phyloP scores from a whole-genome alignment of 2,797 vertebrate species.

The Ctenosaura bakeri region DNA sequence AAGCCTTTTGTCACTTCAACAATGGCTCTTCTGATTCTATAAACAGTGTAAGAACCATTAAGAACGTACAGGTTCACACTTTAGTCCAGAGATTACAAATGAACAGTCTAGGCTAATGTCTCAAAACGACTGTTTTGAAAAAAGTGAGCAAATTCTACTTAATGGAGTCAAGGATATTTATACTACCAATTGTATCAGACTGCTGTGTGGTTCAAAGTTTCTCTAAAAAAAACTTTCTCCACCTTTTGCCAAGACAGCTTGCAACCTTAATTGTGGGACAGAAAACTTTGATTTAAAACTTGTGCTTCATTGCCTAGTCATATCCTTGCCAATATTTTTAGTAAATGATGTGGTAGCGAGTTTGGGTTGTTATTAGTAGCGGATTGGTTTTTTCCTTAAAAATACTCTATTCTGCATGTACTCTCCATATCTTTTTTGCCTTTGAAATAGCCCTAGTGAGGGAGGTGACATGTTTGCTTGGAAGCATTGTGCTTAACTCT shows the following conservation, averaged over 20 bases:
- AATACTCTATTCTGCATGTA: not conserved
- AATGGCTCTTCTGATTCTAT: not conserved
- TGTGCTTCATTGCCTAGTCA: not conserved
- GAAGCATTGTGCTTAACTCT: not conserved
- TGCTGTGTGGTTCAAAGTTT: not conserved
- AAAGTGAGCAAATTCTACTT: not conserved
- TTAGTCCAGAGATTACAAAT: slow-evolving; percentile 1
- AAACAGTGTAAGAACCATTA: not conserved
- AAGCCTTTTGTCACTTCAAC: too few relatives aligned
- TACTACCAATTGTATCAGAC: not conserved
- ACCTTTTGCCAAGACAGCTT: not conserved
- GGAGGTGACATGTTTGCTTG: not conserved
- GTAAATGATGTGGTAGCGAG: not conserved
- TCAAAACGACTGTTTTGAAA: not conserved
- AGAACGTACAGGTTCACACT: not conserved
- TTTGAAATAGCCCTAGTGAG: not conserved
- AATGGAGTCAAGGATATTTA: not conserved
- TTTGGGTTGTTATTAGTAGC: slow-evolving; percentile 4
- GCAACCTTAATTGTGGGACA: not conserved
- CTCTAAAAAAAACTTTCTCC: not conserved
- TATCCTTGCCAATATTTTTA: not conserved
- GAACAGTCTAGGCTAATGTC: not conserved
- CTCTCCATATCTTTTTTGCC: not conserved
- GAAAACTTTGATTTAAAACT: not conserved
- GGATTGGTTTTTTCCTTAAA: not conserved